Evolutionary conservation across 2,113 vertebrate species (phyloP).

Genomic region (Xenopus borealis): DNA sequence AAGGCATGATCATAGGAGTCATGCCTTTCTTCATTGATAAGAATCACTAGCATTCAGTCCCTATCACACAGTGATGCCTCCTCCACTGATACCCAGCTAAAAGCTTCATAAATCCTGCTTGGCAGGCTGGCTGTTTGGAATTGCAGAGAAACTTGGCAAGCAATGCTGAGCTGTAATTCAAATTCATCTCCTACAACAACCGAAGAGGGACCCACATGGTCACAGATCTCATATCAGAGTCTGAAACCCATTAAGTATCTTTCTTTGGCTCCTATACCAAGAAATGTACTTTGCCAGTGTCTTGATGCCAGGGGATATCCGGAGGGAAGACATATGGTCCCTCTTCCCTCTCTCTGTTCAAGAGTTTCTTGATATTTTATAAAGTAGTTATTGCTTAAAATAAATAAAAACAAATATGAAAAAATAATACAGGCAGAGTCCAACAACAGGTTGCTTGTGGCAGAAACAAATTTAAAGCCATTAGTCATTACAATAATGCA

Average conservation of each 20-base stretch:
- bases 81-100: conserved; percentile 62
- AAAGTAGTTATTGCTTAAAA: conserved; percentile 5
- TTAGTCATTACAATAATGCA: too few relatives aligned
- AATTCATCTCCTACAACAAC: conserved; percentile 71
- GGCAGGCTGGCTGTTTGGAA: conserved; percentile 62
- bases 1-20: conserved; percentile 74
- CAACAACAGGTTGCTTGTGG: too few relatives aligned
- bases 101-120: conserved; percentile 66
- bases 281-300: conserved; percentile 60
- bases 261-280: conserved; percentile 61
- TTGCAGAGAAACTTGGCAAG: conserved; percentile 64
- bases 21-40: conserved; percentile 78
- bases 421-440: too few relatives aligned
- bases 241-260: conserved; percentile 71
- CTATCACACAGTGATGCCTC: conserved; percentile 65
- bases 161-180: conserved; percentile 70
- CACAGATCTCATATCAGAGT: conserved; percentile 66
- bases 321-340: conserved; percentile 68
- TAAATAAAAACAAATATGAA: not conserved
- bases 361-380: conserved; percentile 58
- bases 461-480: too few relatives aligned
- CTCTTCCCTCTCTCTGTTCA: conserved; percentile 57
- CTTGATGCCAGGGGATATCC: conserved; percentile 64
- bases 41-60: conserved; percentile 62
- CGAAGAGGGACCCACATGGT: conserved; percentile 68